Conservation (phyloP, 2,888 invertebrate genomes). For the Junonia oenone region DNA sequence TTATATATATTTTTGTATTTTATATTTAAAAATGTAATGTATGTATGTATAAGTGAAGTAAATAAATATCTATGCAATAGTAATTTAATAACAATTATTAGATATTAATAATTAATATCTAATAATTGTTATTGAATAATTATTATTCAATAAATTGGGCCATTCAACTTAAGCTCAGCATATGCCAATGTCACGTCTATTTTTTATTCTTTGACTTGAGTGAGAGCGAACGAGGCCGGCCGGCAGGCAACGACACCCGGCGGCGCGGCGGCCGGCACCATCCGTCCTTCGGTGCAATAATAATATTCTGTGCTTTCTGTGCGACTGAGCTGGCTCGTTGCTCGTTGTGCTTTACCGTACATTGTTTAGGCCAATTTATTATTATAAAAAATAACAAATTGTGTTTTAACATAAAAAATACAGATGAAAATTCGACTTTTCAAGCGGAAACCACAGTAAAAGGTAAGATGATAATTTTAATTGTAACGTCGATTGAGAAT, state of each 20-base stretch:
- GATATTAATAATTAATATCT: too few relatives aligned
- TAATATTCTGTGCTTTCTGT: conserved; percentile 30
- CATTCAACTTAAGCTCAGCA: background rate
- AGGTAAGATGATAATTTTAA: conserved; percentile 15
- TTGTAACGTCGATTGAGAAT: background rate
- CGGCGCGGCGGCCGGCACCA: conserved; percentile 27
- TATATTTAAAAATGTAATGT: too few relatives aligned
- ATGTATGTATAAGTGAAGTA: too few relatives aligned
- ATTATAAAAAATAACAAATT: conserved; percentile 3
- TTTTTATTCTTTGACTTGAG: conserved; percentile 23
- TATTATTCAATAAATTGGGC: too few relatives aligned
- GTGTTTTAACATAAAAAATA: conserved; percentile 1
- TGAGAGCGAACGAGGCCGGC: conserved; percentile 30
- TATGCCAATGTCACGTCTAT: background rate
- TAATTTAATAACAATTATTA: too few relatives aligned
- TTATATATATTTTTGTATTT: too few relatives aligned
- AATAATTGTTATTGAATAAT: too few relatives aligned
- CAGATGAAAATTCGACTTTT: conserved; percentile 3
- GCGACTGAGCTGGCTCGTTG: conserved; percentile 22
- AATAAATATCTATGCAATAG: too few relatives aligned
- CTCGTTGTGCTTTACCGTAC: conserved; percentile 8
- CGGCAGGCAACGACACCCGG: conserved; percentile 25
- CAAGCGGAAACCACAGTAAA: background rate
- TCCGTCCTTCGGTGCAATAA: conserved; percentile 27
- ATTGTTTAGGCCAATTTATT: conserved; percentile 1